Conservation (phyloP, 2,113 vertebrate species). For the Fulica atra region DNA sequence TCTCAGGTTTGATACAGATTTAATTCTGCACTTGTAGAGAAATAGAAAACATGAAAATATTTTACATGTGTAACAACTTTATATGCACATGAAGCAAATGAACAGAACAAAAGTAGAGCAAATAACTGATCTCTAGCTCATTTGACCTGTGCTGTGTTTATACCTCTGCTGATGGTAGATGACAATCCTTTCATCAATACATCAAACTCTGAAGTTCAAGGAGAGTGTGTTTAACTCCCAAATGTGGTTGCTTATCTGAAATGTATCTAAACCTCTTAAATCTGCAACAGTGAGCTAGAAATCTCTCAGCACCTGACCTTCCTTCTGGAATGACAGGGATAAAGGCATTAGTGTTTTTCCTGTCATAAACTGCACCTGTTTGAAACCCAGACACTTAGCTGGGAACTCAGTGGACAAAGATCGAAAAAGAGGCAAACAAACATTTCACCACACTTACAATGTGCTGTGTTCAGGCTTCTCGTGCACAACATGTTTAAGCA, state of each 20-base stretch:
- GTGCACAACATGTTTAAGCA: not conserved
- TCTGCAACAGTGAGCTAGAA: not conserved
- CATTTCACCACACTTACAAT: not conserved
- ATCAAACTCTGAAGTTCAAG: not conserved
- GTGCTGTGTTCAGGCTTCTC: not conserved
- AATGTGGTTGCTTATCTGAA: not conserved
- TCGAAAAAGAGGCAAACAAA: not conserved
- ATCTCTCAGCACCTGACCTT: not conserved
- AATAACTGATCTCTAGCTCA: not conserved
- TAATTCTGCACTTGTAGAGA: not conserved
- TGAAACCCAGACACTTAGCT: not conserved
- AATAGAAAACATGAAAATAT: not conserved
- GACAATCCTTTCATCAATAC: not conserved
- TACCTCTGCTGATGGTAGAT: not conserved
- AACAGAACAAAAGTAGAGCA: not conserved
- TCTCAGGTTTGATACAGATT: not conserved
- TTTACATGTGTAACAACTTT: not conserved
- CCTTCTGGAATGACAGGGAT: not conserved
- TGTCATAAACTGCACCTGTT: not conserved
- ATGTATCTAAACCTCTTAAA: not conserved
- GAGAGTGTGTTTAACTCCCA: not conserved
- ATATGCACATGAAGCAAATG: not conserved
- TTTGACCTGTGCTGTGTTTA: not conserved
- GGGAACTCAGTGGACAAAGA: not conserved
- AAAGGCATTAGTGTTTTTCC: not conserved